These are phyloP conservation scores for Clanis bilineata DNA, from an alignment of 2,888 invertebrate genomes.

Conservation along the genomic window DNA sequence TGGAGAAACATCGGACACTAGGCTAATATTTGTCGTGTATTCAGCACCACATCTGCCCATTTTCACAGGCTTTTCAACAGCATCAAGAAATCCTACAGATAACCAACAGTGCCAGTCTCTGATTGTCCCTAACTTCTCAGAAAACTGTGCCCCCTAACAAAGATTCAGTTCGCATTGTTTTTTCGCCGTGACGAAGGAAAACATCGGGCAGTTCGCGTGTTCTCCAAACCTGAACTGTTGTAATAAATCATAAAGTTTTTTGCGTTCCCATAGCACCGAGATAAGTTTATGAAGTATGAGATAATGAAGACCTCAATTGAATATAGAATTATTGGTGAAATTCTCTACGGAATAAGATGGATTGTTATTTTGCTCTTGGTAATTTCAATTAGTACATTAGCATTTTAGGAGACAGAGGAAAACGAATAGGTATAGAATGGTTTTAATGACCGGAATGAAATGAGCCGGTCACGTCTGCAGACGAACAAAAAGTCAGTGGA, in stretches of 20 bases:
- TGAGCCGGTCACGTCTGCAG: too few species aligned
- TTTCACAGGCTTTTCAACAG: too few species aligned
- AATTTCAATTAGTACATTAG: not conserved
- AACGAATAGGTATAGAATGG: too few species aligned
- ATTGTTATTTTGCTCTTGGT: not conserved
- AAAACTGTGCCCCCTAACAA: not conserved
- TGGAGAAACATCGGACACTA: too few species aligned
- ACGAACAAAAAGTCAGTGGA: too few species aligned
- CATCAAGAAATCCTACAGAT: too few species aligned
- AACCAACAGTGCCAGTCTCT: not conserved
- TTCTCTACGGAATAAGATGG: not conserved
- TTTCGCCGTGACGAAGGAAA: conserved; percentile 14
- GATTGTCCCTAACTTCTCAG: not conserved
- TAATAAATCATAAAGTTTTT: conserved; percentile 10
- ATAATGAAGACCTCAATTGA: not conserved
- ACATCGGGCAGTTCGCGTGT: not conserved
- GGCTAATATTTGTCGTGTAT: too few species aligned
- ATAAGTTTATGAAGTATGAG: not conserved
- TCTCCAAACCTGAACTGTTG: not conserved
- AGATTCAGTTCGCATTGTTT: conserved; percentile 18
- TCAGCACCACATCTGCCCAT: too few species aligned
- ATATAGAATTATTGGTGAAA: not conserved
- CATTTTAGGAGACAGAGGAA: too few species aligned
- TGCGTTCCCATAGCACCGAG: not conserved
- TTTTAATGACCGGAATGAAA: too few species aligned